Base-by-base conservation (phyloP, 1,140 invertebrate species). In the Melipona quadrifasciata region DNA sequence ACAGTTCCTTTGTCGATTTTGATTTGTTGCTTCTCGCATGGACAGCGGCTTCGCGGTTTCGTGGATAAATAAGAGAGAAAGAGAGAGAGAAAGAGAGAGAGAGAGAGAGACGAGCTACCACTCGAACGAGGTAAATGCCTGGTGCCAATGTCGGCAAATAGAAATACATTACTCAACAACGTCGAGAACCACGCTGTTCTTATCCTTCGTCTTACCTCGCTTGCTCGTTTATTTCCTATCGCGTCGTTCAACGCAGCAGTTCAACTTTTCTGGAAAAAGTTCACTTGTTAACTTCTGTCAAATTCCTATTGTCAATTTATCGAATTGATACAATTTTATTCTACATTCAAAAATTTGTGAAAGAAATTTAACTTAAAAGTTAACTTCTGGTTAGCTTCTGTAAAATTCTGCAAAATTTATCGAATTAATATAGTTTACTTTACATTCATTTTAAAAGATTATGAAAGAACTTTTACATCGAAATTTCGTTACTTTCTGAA, bases 1-100 rank as follows among this genome's bases (percentile, higher is more conserved):
- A 65, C 39, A 78, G 61, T 78, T 51, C 61, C 58, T 65, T 71
- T 39, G 67, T 80, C 78, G 67, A 80, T 71, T 70, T 70, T 70
- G 78, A 80, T 71, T 80, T 80, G 53, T 71, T 70, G 65, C 61
- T 51, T 78, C 78, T 71, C 78, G 67, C 34, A 71, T 80, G 67
- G 65, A 27, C 34, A 47, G 78, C 16, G 21, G 39, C 51, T 68
- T 78, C 34, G 51, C 61, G 61, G 61, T 79, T 78, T n/a, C 65
- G 17, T 12, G 65, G 65, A 70, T 67, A 79, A 67, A 53, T 68
- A 68, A 64, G 64, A 34, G 6, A 47, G 8, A 47, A 68, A 64
- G 64, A 34, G 6, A 47, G 8, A 47, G 39, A 47, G 39, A 39
- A 2, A 31, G 31, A 31, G 31, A 39, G 39, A 39, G 10, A 47